phyloP scores from a whole-genome alignment of 2,888 invertebrate genomes.

The Drosophila barbarae region DNA sequence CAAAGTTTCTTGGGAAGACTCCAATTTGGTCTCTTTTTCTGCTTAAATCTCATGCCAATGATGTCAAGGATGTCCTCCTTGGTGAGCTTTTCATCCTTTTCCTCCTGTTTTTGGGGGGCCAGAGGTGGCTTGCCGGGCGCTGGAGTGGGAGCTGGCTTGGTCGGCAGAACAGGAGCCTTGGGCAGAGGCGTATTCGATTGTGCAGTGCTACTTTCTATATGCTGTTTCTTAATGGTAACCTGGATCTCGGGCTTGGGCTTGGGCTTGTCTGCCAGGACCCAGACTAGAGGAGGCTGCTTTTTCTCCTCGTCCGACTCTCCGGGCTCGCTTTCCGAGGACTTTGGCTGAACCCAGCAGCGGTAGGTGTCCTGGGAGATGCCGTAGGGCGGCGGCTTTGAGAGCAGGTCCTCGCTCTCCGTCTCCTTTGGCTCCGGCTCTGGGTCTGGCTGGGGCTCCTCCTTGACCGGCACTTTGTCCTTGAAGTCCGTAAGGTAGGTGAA shows the following conservation, averaged over 20 bases:
- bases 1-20: too few species aligned
- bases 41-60: slow-evolving; percentile 42
- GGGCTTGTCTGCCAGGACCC: slow-evolving; percentile 9
- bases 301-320: background rate
- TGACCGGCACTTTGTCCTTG: background rate
- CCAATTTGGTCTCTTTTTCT: background rate
- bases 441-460: background rate
- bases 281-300: slow-evolving; percentile 17
- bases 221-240: slow-evolving; percentile 42
- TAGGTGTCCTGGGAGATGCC: slow-evolving; percentile 48
- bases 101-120: slow-evolving; percentile 15
- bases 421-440: background rate
- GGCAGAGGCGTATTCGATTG: background rate
- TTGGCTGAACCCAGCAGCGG: slow-evolving; percentile 48
- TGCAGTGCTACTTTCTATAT: background rate
- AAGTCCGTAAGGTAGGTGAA: slow-evolving; percentile 55
- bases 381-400: slow-evolving; percentile 30
- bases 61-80: slow-evolving; percentile 60
- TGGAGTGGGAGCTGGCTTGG: slow-evolving; percentile 1
- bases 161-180: slow-evolving; percentile 5
- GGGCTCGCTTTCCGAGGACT: background rate
- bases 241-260: background rate
- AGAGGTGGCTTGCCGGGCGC: slow-evolving; percentile 7
- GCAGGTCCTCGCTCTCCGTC: slow-evolving; percentile 9
- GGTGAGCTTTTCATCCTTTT: slow-evolving; percentile 46